These are phyloP conservation scores for Noctua pronuba DNA, from an alignment of 2,888 invertebrate genomes.

Conservation along the genomic window DNA sequence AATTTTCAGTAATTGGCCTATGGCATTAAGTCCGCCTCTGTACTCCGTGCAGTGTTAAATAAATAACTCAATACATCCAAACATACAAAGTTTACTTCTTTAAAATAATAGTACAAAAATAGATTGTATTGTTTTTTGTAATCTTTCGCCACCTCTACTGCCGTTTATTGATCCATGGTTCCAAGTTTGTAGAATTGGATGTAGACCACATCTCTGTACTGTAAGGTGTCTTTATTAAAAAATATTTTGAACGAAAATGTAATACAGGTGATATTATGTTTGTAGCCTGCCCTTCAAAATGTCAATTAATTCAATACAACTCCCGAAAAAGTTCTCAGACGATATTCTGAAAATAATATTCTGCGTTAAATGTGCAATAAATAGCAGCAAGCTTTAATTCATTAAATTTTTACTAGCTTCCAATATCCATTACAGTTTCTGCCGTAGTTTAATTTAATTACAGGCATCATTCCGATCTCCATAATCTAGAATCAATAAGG, in stretches of 20 bases:
- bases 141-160: not conserved
- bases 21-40: too few species aligned
- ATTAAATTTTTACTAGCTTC: not conserved
- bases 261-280: not conserved
- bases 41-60: too few species aligned
- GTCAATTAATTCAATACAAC: not conserved
- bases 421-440: not conserved
- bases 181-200: not conserved
- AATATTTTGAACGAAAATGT: not conserved
- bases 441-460: constrained; percentile 19
- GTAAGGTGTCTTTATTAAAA: not conserved
- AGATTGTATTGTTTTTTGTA: not conserved
- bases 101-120: too few species aligned
- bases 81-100: too few species aligned
- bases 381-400: not conserved
- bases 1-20: not conserved
- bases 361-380: not conserved
- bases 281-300: not conserved
- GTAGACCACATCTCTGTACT: not conserved
- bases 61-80: too few species aligned
- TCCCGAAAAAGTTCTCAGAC: not conserved
- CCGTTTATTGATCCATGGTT: not conserved
- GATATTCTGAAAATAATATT: not conserved
- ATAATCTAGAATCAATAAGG: constrained; percentile 19
- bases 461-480: constrained; percentile 3